These are phyloP conservation scores for Zaprionus taronus DNA, from an alignment of 1,140 invertebrate species.

Conservation along the genomic window DNA sequence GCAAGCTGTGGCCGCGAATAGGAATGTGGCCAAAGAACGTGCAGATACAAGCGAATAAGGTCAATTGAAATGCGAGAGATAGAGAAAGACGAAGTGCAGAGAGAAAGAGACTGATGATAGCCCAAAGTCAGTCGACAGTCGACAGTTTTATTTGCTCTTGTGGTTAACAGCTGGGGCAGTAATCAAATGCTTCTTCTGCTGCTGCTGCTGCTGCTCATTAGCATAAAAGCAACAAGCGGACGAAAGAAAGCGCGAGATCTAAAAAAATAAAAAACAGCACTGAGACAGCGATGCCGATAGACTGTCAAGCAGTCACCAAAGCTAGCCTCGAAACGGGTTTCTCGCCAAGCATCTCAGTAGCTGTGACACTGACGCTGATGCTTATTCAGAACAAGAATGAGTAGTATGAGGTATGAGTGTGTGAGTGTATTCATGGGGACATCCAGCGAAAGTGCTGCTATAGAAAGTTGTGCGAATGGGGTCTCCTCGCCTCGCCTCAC, in stretches of 20 bases:
- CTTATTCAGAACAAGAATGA: constrained; percentile 75
- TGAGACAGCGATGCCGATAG: neutral
- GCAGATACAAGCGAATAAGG: constrained; percentile 65
- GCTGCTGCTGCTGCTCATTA: constrained; percentile 24
- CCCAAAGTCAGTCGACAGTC: constrained; percentile 54
- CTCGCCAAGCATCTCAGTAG: neutral
- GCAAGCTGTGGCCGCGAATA: constrained; percentile 18
- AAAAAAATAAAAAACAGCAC: neutral
- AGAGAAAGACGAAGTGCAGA: constrained; percentile 29
- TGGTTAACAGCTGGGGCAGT: constrained; percentile 59
- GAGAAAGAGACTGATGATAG: constrained; percentile 15
- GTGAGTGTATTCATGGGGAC: constrained; percentile 38
- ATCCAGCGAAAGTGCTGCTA: constrained; percentile 77
- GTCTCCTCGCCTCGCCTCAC: neutral
- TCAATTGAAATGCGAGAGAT: constrained; percentile 57
- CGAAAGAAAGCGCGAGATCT: constrained; percentile 4
- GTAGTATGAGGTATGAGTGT: constrained; percentile 3
- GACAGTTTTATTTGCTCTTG: constrained; percentile 65
- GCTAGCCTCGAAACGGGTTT: constrained; percentile 49
- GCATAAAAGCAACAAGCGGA: constrained; percentile 26
- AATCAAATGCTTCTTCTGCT: constrained; percentile 38
- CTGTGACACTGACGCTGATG: constrained; percentile 27
- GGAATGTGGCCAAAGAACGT: constrained; percentile 18
- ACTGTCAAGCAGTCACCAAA: constrained; percentile 36
- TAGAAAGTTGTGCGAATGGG: constrained; percentile 67